A percentile compares a stretch with the other conserved stretches of the same genome.
These are phyloP conservation scores for Caenorhabditis uteleia DNA, from an alignment of 2,888 invertebrate species.

Conservation along the genomic window DNA sequence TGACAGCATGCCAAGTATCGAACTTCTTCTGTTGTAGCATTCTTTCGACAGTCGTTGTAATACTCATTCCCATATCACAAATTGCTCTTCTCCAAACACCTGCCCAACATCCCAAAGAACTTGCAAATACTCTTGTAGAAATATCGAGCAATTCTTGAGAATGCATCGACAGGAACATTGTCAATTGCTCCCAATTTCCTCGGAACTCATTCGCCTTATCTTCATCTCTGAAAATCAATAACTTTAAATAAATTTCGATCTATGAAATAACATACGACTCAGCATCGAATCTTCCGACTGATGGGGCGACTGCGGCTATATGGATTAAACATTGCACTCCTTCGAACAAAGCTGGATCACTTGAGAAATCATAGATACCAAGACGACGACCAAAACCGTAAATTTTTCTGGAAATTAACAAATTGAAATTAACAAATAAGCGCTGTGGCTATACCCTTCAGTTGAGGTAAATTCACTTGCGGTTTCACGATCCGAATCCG, in stretches of 20 bases:
- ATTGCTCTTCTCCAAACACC: conserved; percentile 16
- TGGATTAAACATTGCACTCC: conserved; percentile 19
- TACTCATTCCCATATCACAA: conserved; percentile 11
- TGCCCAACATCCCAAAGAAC: conserved; percentile 32
- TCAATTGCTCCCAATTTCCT: conserved; percentile 40
- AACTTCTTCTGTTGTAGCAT: conserved; percentile 35
- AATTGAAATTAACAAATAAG: conserved; percentile 13
- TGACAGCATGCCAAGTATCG: conserved; percentile 36
- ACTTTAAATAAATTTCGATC: not conserved
- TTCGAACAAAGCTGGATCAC: conserved; percentile 31
- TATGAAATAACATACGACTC: conserved; percentile 3
- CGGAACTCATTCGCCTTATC: conserved; percentile 31
- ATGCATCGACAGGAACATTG: conserved; percentile 37
- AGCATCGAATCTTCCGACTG: conserved; percentile 18
- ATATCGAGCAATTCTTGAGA: conserved; percentile 48
- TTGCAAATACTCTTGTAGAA: conserved; percentile 45
- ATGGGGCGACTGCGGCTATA: conserved; percentile 21
- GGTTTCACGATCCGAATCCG: not conserved
- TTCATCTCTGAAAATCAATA: not conserved
- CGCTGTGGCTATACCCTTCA: too few species aligned
- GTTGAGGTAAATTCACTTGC: not conserved
- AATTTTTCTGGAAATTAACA: not conserved
- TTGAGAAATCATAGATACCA: conserved; percentile 24
- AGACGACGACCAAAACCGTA: conserved; percentile 6
- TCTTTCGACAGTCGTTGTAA: conserved; percentile 22